phyloP scores from a whole-genome alignment of 2,113 vertebrate genomes.

The Lepidothrix coronata region DNA sequence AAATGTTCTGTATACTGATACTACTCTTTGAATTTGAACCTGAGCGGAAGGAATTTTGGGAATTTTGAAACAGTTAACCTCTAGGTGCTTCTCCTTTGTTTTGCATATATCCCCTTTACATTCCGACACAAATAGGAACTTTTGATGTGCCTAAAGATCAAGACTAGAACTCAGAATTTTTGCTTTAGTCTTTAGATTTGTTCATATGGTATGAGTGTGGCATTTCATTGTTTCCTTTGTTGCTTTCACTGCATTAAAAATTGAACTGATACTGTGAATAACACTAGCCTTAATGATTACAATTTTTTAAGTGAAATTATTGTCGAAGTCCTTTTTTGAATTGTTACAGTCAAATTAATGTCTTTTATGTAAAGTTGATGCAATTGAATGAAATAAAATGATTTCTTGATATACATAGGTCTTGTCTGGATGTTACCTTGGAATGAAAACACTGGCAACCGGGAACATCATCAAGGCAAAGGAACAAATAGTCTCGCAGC shows the following conservation, averaged over 20 bases:
- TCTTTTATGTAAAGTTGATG: neutral
- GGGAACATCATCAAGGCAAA: neutral
- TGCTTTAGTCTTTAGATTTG: neutral
- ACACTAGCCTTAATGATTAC: neutral
- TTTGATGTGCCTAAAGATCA: neutral
- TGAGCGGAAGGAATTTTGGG: neutral
- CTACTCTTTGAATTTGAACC: neutral
- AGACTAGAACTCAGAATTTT: neutral
- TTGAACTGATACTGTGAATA: neutral
- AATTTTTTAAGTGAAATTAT: neutral
- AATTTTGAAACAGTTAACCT: neutral
- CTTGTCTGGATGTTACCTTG: slow-evolving; percentile 89
- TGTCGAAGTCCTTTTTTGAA: neutral
- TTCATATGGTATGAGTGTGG: neutral
- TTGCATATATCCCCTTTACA: neutral
- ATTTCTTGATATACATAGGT: slow-evolving; percentile 67
- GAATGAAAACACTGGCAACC: slow-evolving; percentile 60
- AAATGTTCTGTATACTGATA: neutral
- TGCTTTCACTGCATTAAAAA: neutral
- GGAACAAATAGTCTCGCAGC: neutral
- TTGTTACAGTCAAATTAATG: neutral
- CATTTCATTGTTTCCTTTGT: neutral
- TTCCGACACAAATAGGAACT: neutral
- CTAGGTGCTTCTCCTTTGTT: neutral
- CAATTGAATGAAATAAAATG: neutral